Conservation (phyloP, 2,888 invertebrate genomes). For the Campoplex nolae region DNA sequence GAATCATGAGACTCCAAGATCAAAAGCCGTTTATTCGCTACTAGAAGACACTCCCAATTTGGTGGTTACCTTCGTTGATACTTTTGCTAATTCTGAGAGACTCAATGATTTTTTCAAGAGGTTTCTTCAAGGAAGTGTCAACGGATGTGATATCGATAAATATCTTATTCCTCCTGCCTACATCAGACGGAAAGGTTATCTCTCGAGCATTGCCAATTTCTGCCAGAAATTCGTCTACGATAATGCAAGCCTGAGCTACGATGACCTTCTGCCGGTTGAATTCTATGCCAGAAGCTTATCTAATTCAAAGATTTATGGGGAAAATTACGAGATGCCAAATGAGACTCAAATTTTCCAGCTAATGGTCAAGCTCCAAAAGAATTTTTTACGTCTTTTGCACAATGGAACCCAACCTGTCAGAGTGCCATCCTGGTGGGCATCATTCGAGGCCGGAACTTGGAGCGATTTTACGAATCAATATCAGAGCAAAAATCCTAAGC, state of each 20-base stretch:
- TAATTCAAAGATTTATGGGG: constrained; percentile 26
- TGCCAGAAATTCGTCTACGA: constrained; percentile 75
- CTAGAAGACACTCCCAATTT: constrained; percentile 80
- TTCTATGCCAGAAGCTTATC: constrained; percentile 19
- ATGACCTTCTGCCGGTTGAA: constrained; percentile 74
- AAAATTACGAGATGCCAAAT: constrained; percentile 55
- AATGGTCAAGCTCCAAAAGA: constrained; percentile 71
- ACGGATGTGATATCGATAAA: constrained; percentile 78
- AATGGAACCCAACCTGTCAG: constrained; percentile 74
- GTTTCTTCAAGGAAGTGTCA: constrained; percentile 72
- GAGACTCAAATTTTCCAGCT: constrained; percentile 74
- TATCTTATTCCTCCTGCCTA: constrained; percentile 78
- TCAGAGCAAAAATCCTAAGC: constrained; percentile 73
- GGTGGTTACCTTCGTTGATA: constrained; percentile 75
- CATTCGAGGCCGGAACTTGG: constrained; percentile 77
- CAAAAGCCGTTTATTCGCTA: constrained; percentile 75
- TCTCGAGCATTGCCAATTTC: constrained; percentile 77
- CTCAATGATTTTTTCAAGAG: constrained; percentile 75
- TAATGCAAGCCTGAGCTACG: constrained; percentile 56
- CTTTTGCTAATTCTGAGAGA: constrained; percentile 79
- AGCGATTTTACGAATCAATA: constrained; percentile 76
- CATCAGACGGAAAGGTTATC: constrained; percentile 76
- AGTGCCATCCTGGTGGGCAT: constrained; percentile 79
- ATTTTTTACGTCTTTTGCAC: constrained; percentile 69
- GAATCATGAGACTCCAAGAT: constrained; percentile 75